Percentiles rank a stretch among this genome's conserved stretches.
phyloP scores from a whole-genome alignment of 2,797 vertebrate species.

The Oreonectes daqikongensis region DNA sequence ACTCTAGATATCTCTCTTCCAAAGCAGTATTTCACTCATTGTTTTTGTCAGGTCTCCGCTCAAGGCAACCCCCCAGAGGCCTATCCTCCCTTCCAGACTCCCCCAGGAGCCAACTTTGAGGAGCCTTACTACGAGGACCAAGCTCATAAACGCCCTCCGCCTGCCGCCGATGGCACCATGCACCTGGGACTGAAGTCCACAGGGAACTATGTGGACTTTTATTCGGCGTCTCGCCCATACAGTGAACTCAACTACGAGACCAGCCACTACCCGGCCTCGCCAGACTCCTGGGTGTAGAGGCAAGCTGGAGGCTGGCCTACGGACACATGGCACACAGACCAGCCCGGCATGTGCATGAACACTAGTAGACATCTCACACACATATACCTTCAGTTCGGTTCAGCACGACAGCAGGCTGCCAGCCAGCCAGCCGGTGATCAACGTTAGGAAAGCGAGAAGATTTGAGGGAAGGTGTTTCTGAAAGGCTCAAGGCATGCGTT shows the following conservation, averaged over 20 bases:
- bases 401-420: slow-evolving; percentile 40
- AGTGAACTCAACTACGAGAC: slow-evolving; percentile 99
- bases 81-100: slow-evolving; percentile 97
- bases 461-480: slow-evolving; percentile 19
- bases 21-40: slow-evolving; percentile 1
- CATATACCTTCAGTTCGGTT: slow-evolving; percentile 80
- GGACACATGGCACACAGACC: slow-evolving; percentile 56
- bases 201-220: slow-evolving; percentile 99
- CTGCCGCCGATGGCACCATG: slow-evolving; percentile 93
- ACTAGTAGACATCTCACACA: slow-evolving; percentile 80
- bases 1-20: neutral
- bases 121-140: slow-evolving; percentile 98
- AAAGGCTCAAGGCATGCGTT: slow-evolving; percentile 35
- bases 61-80: slow-evolving; percentile 93
- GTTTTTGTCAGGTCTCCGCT: slow-evolving; percentile 82
- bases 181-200: slow-evolving; percentile 99
- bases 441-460: slow-evolving; percentile 9
- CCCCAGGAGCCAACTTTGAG: slow-evolving; percentile 86
- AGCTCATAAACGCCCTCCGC: slow-evolving; percentile 89
- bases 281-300: slow-evolving; percentile 97
- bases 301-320: slow-evolving; percentile 60
- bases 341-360: slow-evolving; percentile 99
- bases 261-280: slow-evolving; percentile 98
- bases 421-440: slow-evolving; percentile 26
- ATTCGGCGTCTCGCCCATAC: slow-evolving; percentile 98